Base-by-base conservation (phyloP, 1,140 invertebrate genomes). In the Stratiolaelaps scimitus region DNA sequence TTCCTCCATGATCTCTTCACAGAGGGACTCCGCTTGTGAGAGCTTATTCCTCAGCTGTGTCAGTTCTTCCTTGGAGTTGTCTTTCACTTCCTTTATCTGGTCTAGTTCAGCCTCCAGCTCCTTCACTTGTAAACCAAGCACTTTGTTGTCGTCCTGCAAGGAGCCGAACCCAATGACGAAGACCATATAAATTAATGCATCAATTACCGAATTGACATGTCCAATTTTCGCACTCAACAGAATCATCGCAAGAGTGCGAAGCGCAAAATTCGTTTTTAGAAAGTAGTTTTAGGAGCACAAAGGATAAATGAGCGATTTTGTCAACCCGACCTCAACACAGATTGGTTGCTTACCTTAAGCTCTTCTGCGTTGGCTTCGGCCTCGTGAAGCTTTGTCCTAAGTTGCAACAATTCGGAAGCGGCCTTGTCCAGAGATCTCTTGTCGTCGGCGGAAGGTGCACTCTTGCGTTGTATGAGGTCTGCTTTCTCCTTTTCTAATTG, bases 1-100 rank as follows among this genome's bases (percentile, higher is more conserved):
- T 76, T 98, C 94, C 72, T 95, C 89, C 84, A 91, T 89, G 1
- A 98, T 78, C 69, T 90, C 88, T 74, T 94, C 89, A 72, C 89
- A 89, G 1, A 93, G 78, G 56, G 84, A 85, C 78, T 96, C 91
- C 1, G 89, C 85, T 19, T 87, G 85, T 65, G 85, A 76, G 19
- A 92, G 75, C 76, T 93, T 72, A n/a, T 64, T 43, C 47, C 83
- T 78, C 19, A 92, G 65, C 34, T 77, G 78, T 7, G 65, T 67
- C 5, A 69, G 28, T 17, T 43, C 75, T 40, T 46, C 48, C 82
- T 85, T 83, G 76, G 95, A 96, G 74, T 89, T 92, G 75, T 96
- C 91, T 75, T 97, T 92, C 84, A 98, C 87, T 78, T 98, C 92
- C 73, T 97, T 92, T 76, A 98, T 72, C 19, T 70, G 69, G 69